Percentiles rank a stretch among this genome's conserved stretches.
Evolutionary conservation across 1,140 invertebrate species (phyloP).

Genomic region (Ruditapes philippinarum): DNA sequence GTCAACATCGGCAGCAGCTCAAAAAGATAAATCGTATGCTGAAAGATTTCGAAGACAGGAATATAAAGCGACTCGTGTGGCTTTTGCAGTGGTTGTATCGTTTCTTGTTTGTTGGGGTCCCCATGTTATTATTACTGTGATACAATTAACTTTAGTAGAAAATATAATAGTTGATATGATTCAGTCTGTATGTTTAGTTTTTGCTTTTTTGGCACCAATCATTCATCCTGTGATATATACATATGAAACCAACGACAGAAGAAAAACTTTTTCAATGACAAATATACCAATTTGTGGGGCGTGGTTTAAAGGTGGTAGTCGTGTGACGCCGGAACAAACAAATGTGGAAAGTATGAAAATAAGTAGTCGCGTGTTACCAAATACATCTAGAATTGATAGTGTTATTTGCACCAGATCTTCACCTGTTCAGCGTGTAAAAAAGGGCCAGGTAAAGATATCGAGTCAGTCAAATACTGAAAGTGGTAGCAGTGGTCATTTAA

Average conservation of each 20-base stretch:
- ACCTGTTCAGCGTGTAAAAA: no score
- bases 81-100: constrained; percentile 26
- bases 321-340: constrained; percentile 23
- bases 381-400: not conserved
- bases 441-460: no score
- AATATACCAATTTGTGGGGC: not conserved
- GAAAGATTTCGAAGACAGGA: not conserved
- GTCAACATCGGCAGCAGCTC: not conserved
- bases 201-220: constrained; percentile 29
- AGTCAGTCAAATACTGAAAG: no score
- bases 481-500: no score
- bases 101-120: constrained; percentile 48
- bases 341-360: not conserved
- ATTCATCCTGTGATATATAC: constrained; percentile 50
- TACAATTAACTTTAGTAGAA: constrained; percentile 24
- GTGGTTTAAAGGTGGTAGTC: constrained; percentile 1
- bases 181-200: constrained; percentile 5
- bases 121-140: constrained; percentile 11
- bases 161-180: constrained; percentile 22
- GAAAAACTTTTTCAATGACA: not conserved
- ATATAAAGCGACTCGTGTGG: constrained; percentile 31
- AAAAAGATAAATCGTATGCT: not conserved
- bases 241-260: constrained; percentile 26
- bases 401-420: not conserved
- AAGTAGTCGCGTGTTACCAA: not conserved